Base-by-base conservation (phyloP, 2,888 invertebrate genomes). In the Pristionchus fissidentatus region DNA sequence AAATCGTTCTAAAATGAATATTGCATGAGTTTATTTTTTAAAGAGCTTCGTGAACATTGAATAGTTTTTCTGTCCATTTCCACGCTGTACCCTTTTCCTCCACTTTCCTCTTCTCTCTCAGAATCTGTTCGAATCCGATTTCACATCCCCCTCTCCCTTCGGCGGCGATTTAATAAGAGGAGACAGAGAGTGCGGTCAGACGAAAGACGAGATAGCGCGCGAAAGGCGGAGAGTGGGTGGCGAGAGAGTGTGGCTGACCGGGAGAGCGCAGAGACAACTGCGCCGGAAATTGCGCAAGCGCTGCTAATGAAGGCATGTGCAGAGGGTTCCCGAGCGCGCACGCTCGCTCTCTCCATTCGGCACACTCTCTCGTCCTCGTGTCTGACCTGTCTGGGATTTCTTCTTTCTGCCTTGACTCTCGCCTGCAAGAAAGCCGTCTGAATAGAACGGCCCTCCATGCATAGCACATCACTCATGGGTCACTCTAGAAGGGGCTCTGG, bases 101-200 rank as follows among this genome's bases (percentile, higher is more conserved):
- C n/a, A n/a, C n/a, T n/a, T n/a, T n/a, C n/a, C n/a, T n/a, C 13
- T 22, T 26, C 41, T 26, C 70, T 70, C 70, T 70, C 70, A 38
- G 70, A 70, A 70, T 70, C 43, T 70, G 70, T 70, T 70, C 70
- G 70, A 70, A 70, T 70, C 70, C n/a, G 70, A 70, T 70, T 70
- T 70, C 70, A 70, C n/a, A 3, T 26, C 1, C 13, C 41, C n/a
- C 70, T 38, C 41, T 32, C 15, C 35, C 29, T 35, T 62, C 32
- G 41, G 66, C 38, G 41, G 62, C 10, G 70, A 70, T 70, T 70
- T 70, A 70, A 70, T 70, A 70, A 70, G 41, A 38, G 41, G 1
- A n/a, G n/a, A n/a, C n/a, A n/a, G n/a, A 70, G 70, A 70, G 70
- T 43, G 70, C 70, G n/a, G 60, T 13, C n/a, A 41, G 41, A 26